phyloP scores from a whole-genome alignment of 2,113 vertebrate genomes.

The Mustela nigripes region DNA sequence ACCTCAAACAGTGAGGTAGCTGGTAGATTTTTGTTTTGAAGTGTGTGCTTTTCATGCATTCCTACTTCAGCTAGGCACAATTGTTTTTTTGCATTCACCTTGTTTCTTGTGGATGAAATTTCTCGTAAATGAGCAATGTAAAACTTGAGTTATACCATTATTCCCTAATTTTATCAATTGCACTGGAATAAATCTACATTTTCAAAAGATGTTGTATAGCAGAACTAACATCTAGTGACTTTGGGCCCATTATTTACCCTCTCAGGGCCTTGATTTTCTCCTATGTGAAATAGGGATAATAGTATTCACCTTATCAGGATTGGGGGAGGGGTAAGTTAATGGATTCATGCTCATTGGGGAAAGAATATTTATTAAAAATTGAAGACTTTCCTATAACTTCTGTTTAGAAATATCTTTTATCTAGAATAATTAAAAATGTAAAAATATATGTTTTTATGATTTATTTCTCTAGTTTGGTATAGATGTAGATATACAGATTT shows the following conservation, averaged over 20 bases:
- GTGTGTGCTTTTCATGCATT: background rate
- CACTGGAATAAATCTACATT: constrained; percentile 1
- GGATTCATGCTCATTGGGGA: background rate
- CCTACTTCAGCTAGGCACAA: background rate
- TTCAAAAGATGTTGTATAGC: background rate
- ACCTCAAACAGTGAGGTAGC: background rate
- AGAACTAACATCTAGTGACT: background rate
- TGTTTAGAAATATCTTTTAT: background rate
- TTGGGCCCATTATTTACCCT: background rate
- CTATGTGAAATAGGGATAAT: background rate
- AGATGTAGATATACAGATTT: background rate
- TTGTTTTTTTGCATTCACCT: background rate
- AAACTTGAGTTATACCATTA: constrained; percentile 4
- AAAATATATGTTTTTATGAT: background rate
- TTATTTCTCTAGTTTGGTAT: background rate
- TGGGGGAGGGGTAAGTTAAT: background rate
- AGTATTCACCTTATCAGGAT: background rate
- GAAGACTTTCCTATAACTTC: background rate
- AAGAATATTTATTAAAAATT: constrained; percentile 24
- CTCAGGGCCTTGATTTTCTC: background rate
- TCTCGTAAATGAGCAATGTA: background rate
- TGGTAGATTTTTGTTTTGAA: background rate
- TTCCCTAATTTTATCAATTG: background rate
- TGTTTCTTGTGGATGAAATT: background rate
- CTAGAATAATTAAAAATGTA: constrained; percentile 16